Conservation (phyloP, 2,888 invertebrate species). For the Mythimna pallens region DNA sequence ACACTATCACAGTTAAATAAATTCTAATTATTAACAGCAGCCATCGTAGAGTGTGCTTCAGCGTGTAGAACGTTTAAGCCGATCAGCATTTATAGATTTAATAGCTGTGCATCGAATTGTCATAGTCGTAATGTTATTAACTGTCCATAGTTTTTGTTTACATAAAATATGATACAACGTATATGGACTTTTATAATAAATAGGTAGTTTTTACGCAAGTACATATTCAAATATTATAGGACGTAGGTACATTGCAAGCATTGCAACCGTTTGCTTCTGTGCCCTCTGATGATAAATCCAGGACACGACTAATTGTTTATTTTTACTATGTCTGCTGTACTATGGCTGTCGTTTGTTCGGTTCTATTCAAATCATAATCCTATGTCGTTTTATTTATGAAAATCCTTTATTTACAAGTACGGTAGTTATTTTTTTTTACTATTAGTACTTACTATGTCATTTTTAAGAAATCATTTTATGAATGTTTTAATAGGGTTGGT, state of each 20-base stretch:
- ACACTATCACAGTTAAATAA: constrained; percentile 7
- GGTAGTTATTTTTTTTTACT: constrained; percentile 15
- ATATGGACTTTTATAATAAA: constrained; percentile 16
- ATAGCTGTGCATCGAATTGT: constrained; percentile 47
- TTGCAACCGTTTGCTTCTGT: constrained; percentile 24
- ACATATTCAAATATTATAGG: constrained; percentile 29
- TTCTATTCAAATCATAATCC: background rate
- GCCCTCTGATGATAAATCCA: constrained; percentile 15
- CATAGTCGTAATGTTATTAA: constrained; percentile 28
- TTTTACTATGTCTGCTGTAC: background rate
- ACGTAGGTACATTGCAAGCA: background rate
- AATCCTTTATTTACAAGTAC: constrained; percentile 8
- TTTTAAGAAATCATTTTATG: constrained; percentile 2
- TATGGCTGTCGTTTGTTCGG: constrained; percentile 17
- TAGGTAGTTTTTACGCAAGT: constrained; percentile 35
- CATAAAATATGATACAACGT: constrained; percentile 12
- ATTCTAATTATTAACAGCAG: background rate
- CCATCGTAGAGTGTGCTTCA: constrained; percentile 8
- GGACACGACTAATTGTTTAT: background rate
- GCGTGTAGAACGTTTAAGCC: background rate
- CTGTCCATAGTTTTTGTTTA: constrained; percentile 4
- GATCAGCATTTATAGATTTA: constrained; percentile 26
- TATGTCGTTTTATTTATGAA: constrained; percentile 2
- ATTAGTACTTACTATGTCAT: constrained; percentile 10
- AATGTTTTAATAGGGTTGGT: constrained; percentile 24